Conservation (phyloP, 2,113 vertebrate species). For the Todiramphus chloris region DNA sequence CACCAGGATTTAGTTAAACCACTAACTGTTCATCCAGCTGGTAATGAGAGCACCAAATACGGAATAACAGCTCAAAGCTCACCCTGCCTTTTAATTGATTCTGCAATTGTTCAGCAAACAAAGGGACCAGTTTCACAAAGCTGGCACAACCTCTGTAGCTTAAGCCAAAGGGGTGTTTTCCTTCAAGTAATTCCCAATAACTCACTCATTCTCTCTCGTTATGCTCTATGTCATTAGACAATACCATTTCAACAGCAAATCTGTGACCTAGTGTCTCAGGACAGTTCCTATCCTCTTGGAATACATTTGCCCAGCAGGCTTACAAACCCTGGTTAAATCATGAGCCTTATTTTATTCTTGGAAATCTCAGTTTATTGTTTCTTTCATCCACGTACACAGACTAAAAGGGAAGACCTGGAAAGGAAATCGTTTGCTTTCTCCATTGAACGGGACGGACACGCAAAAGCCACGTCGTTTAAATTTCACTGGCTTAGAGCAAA, state of each 20-base stretch:
- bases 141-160: not conserved
- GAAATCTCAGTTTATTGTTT: not conserved
- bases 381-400: not conserved
- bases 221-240: not conserved
- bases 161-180: not conserved
- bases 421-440: not conserved
- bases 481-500: not conserved
- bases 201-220: not conserved
- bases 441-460: not conserved
- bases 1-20: not conserved
- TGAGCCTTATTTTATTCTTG: not conserved
- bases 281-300: not conserved
- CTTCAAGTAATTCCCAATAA: not conserved
- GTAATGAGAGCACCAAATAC: not conserved
- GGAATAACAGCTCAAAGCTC: not conserved
- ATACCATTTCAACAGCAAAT: not conserved
- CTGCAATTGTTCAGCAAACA: not conserved
- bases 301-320: not conserved
- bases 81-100: not conserved
- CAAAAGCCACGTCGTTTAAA: not conserved
- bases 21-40: not conserved
- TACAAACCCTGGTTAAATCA: not conserved
- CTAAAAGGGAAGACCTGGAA: not conserved
- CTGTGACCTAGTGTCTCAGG: not conserved
- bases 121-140: not conserved